Base-by-base conservation (phyloP, 37 sponge, comb jelly and placozoan genomes). In the Oopsacas minuta region DNA sequence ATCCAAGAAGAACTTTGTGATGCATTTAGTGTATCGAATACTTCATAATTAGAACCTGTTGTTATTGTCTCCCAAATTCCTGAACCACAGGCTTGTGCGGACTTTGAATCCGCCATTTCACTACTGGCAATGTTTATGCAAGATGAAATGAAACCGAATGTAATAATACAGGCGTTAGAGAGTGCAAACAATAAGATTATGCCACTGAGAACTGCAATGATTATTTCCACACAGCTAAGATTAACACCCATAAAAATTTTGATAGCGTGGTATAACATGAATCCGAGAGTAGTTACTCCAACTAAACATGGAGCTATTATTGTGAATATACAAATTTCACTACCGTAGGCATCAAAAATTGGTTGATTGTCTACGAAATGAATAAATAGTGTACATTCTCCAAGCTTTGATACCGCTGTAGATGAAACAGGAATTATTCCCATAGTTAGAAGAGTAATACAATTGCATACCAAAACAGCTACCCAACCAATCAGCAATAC, bases 381-480 rank as follows among this genome's bases (percentile, higher is more conserved):
- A 34, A 61, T 61, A 34, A 61, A 61, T 61, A 61, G 28, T 32
- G 75, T 61, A 61, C 75, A 61, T 61, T 61, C 75, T 25, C 75
- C 75, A 32, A 61, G 28, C 30, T 61, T 61, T n/a, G 75, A 7
- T 25, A 61, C 75, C 30, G 17, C 75, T 25, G 20, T 12, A 22
- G 51, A 12, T n/a, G 75, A 20, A 20, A 61, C 75, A 61, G 75
- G 75, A 20, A 61, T 61, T 25, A 61, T 61, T 34, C 75, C 75
- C 75, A 61, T 61, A 5, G 75, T 61, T 25, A 61, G 75, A 20
- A 61, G 75, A 25, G 75, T 61, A 34, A 61, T 61, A 25, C 20
- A 61, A 61, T 10, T 61, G 30, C 75, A 61, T 20, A 61, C 30
- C 75, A 61, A 61, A 61, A 61, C 75, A 61, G 75, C 75, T n/a